Evolutionary conservation across 2,888 invertebrate species (phyloP), one percentile per base, ranked within the genome.

Genomic region (Eristalis pertinax): DNA sequence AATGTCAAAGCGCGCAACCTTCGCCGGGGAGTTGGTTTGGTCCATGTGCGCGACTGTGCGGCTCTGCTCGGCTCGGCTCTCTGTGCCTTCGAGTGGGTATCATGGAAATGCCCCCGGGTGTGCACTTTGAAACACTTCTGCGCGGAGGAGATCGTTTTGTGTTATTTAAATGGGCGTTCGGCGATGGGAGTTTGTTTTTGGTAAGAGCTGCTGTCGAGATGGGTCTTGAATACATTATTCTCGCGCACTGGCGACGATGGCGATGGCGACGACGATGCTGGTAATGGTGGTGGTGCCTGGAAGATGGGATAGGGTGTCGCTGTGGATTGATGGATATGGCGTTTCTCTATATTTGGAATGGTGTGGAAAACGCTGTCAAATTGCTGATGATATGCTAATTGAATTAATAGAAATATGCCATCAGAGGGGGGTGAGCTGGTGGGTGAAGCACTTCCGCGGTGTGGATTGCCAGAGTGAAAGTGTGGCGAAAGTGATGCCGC

Each of bases 1-100:
- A 83, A 86, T 86, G 86, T 86, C 86, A 86, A 86, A 86, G 83
- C 83, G 83, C 86, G 83, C 86, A 83, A 86, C 86, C 86, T 86
- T 83, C 85, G 73, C 19, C 73, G 72, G 29, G 65, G 41, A 50
- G 50, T 50, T 22, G 50, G 62, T 62, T 50, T 22, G 50, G 62
- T 62, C 43, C 26, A 67, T 19, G 43, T 38, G 38, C 19, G 64
- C 11, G 75, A 35, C 69, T 50, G 38, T 56, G 38, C 13, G 35
- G 8, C 32, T 50, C 43, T 2, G 63, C n/a, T 22, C 24, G 63
- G 50, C 50, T 24, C 50, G 50, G 19, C 7, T 56, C 22, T n/a
- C 5, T 67, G 24, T 3, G 50, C 38, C 2, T 68, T 70, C 13
- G 65, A 70, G 82, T 70, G 76, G 76, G 35, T 76, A 82, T 81